Percentiles rank a stretch among this genome's conserved stretches.
phyloP scores from a whole-genome alignment of 2,797 vertebrate species.

The Eupleurogrammus muticus region DNA sequence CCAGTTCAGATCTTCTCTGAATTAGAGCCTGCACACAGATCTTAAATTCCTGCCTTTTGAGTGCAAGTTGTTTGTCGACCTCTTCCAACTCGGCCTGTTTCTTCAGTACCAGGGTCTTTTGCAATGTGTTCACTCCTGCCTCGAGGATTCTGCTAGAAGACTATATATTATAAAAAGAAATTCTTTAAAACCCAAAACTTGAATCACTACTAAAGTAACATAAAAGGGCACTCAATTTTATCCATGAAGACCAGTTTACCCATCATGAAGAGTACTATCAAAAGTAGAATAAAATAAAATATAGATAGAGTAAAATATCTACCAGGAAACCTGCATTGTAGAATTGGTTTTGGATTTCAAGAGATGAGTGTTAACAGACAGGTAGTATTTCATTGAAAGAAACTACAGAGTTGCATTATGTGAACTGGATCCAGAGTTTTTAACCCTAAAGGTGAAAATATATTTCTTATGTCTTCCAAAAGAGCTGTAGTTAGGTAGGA shows the following conservation, averaged over 20 bases:
- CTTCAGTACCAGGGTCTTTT: constrained; percentile 82
- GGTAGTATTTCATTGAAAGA: no score
- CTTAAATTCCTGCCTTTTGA: constrained; percentile 81
- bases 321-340: neutral
- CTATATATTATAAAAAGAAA: constrained; percentile 52
- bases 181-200: neutral
- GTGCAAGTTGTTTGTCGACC: constrained; percentile 74
- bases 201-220: neutral
- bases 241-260: no score
- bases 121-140: constrained; percentile 77
- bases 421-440: no score
- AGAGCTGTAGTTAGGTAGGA: no score
- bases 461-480: no score
- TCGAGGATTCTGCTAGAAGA: constrained; percentile 69
- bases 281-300: no score
- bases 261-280: no score
- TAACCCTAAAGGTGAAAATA: no score
- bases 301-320: neutral
- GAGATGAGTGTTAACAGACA: no score
- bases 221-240: neutral
- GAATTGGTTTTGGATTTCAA: no score
- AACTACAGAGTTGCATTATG: no score
- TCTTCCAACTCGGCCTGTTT: constrained; percentile 79
- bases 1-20: constrained; percentile 72
- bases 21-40: constrained; percentile 63